Evolutionary conservation across 2,113 vertebrate genomes (phyloP).

Genomic region (Progne subis): DNA sequence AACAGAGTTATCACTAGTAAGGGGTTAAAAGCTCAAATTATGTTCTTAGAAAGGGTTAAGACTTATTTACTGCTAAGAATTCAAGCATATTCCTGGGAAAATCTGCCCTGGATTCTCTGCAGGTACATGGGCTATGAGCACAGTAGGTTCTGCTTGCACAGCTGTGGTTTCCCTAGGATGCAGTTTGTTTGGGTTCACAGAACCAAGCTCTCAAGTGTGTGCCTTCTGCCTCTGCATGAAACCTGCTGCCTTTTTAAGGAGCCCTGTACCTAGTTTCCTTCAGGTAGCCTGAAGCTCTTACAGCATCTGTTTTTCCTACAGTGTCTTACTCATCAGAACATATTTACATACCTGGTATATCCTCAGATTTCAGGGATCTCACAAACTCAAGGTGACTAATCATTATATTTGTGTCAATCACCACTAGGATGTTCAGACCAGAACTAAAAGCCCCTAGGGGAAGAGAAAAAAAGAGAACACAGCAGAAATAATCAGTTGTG

Average conservation of each 20-base stretch:
- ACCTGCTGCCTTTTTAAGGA: background rate
- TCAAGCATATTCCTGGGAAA: background rate
- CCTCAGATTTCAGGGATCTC: slow-evolving; percentile 78
- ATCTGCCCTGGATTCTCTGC: background rate
- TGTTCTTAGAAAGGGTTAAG: background rate
- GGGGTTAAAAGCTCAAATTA: background rate
- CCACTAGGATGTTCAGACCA: slow-evolving; percentile 80
- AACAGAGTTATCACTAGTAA: background rate
- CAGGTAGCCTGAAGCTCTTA: background rate
- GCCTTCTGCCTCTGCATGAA: background rate
- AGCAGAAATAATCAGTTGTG: background rate
- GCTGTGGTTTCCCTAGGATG: background rate
- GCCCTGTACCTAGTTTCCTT: background rate
- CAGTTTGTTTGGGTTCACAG: background rate
- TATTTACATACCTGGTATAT: slow-evolving; percentile 81
- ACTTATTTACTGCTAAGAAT: background rate
- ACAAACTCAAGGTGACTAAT: slow-evolving; percentile 92
- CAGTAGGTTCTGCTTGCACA: background rate
- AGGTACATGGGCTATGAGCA: background rate
- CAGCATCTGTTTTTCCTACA: background rate
- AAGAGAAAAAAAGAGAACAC: background rate
- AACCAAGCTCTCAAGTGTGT: background rate
- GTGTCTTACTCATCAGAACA: background rate
- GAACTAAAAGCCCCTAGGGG: slow-evolving; percentile 58
- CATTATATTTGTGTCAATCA: slow-evolving; percentile 94